A percentile compares a stretch with the other conserved stretches of the same genome.
phyloP scores from a whole-genome alignment of 2,888 invertebrate genomes.

The Apoda limacodes region DNA sequence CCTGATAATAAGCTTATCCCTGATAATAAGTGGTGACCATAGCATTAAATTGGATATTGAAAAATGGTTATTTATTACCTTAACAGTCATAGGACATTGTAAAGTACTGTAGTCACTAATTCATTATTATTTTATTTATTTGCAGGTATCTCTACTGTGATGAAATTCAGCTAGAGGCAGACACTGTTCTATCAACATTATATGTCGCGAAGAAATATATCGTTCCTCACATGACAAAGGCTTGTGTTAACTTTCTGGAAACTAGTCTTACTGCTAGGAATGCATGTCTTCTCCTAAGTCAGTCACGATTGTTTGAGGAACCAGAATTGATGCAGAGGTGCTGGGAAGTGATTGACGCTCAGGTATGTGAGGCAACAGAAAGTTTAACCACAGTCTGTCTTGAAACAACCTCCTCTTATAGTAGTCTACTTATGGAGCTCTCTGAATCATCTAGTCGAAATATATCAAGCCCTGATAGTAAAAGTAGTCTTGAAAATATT shows the following conservation, averaged over 20 bases:
- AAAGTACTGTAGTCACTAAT: constrained; percentile 3
- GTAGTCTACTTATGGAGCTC: constrained; percentile 52
- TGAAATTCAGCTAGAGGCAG: constrained; percentile 95
- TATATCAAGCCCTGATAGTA: constrained; percentile 50
- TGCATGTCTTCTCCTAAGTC: constrained; percentile 94
- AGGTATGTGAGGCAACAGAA: constrained; percentile 76
- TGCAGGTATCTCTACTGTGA: constrained; percentile 96
- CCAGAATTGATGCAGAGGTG: constrained; percentile 96
- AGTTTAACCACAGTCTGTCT: constrained; percentile 56
- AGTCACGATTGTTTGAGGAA: constrained; percentile 95
- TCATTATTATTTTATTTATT: constrained; percentile 20
- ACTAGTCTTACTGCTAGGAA: constrained; percentile 96
- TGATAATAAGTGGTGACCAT: no score
- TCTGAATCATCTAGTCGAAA: constrained; percentile 52
- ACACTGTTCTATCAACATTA: constrained; percentile 92
- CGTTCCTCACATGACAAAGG: constrained; percentile 92
- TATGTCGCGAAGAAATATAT: constrained; percentile 98
- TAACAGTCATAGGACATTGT: not conserved
- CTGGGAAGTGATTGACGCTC: constrained; percentile 98
- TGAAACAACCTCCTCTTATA: constrained; percentile 53
- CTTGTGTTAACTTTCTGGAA: constrained; percentile 95
- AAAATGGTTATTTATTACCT: not conserved
- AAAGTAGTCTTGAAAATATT: no score
- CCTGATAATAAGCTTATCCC: no score
- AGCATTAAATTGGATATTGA: no score